These are phyloP conservation scores for Albula goreensis DNA, from an alignment of 2,113 vertebrate species.

Conservation along the genomic window DNA sequence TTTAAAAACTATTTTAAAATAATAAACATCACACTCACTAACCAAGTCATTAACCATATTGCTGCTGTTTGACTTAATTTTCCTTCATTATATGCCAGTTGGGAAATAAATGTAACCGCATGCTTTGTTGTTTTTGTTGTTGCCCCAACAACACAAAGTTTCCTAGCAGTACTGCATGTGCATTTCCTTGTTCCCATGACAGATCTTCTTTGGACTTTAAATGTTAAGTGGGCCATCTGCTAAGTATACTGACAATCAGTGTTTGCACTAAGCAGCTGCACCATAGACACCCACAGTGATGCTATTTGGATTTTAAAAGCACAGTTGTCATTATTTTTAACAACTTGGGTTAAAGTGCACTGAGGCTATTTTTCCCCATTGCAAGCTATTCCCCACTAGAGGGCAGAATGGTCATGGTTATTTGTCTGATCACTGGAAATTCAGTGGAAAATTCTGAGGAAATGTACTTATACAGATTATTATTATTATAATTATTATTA, in stretches of 20 bases:
- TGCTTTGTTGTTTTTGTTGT: background rate
- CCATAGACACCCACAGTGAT: background rate
- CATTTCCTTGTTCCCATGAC: background rate
- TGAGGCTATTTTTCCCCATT: background rate
- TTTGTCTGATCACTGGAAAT: background rate
- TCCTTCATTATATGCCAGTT: background rate
- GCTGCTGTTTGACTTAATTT: background rate
- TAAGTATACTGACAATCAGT: background rate
- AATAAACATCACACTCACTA: background rate
- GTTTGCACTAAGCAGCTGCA: background rate
- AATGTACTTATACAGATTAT: too few species aligned
- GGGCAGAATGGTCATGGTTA: background rate
- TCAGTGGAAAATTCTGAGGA: too few species aligned
- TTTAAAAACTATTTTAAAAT: too few species aligned
- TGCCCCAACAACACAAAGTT: background rate
- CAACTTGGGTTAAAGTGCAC: background rate
- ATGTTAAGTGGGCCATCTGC: background rate
- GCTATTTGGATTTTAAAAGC: background rate
- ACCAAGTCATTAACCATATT: background rate
- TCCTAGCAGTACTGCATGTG: background rate
- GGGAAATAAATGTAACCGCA: background rate
- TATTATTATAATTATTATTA: too few species aligned
- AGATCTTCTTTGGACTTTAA: background rate
- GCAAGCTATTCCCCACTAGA: conserved; percentile 11
- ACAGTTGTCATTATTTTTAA: background rate